Base-by-base conservation (phyloP, 2,888 invertebrate genomes). In the Scaptomyza cyrtandrae region DNA sequence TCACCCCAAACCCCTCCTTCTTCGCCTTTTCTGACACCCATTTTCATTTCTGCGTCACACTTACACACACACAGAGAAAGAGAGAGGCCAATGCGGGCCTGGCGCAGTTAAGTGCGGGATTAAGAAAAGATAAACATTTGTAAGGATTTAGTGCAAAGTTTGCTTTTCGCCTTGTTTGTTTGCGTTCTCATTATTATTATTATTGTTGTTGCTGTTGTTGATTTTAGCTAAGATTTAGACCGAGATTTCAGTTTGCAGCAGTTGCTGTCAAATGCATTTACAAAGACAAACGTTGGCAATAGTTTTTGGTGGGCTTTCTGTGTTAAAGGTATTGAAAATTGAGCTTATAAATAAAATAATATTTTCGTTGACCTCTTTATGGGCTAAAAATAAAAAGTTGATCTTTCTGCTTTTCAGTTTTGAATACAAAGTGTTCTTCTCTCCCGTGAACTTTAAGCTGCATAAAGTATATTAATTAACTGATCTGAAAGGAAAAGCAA, bases 101-200 rank as follows among this genome's bases (percentile, higher is more conserved):
- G 5, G 31, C 72, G 77, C 82, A 89, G 86, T 88, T 88, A 89
- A 90, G 90, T 90, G 89, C 79, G 77, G 89, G 90, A 90, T 90
- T 91, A 90, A 87, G 90, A 89, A 90, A 90, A 90, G 91, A 90
- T 91, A 91, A 90, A 91, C 91, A 90, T 90, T 90, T 91, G 91
- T 90, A 91, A 90, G 90, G 90, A 90, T 91, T 90, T 88, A 78
- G 80, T 80, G 76, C 66, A 86, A 89, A 89, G 90, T 90, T 90
- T 84, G 80, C 77, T 74, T 74, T 83, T 80, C 59, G 75, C 72
- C 79, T 75, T 80, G 78, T 75, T 84, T 84, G 87, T 81, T 88
- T 76, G 75, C 70, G 72, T 77, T 72, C 73, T 68, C 78, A 72
- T 85, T 89, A 81, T 87, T 88, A 73, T 86, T 72, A 59, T 75